A percentile compares a stretch with the other conserved stretches of the same genome.
Evolutionary conservation across 2,113 vertebrate genomes (phyloP).

Genomic region (Ascaphus truei): DNA sequence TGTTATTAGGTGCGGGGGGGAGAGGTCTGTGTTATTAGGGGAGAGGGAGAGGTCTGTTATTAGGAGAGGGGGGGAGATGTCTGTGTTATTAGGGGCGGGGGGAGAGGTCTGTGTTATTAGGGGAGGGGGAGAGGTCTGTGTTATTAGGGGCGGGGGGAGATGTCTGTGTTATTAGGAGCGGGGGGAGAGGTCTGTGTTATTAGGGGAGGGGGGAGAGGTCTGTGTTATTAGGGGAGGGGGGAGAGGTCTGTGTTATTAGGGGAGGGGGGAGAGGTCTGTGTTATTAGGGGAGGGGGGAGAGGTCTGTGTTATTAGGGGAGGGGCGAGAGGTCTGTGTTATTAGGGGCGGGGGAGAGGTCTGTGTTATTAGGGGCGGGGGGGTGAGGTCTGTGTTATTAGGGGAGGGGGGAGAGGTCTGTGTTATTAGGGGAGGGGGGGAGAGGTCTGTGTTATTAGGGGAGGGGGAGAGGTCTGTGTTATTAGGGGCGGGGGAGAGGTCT

Average conservation of each 20-base stretch:
- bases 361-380: too few species aligned
- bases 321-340: not conserved
- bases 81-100: too few species aligned
- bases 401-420: too few species aligned
- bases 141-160: not conserved
- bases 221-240: not conserved
- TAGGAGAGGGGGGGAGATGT: not conserved
- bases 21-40: too few species aligned
- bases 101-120: not conserved
- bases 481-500: not conserved
- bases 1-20: not conserved
- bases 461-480: not conserved
- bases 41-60: not conserved
- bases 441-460: not conserved
- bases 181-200: too few species aligned
- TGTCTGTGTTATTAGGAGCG: too few species aligned
- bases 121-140: not conserved
- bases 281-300: too few species aligned
- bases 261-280: conserved; percentile 36
- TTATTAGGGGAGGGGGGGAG: not conserved
- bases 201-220: not conserved
- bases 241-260: not conserved
- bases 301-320: too few species aligned
- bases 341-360: not conserved
- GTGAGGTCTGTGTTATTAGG: not conserved